Percentiles rank a stretch among this genome's conserved stretches.
Evolutionary conservation across 1,140 invertebrate species (phyloP).

Genomic region (Heliconius eleuchia): DNA sequence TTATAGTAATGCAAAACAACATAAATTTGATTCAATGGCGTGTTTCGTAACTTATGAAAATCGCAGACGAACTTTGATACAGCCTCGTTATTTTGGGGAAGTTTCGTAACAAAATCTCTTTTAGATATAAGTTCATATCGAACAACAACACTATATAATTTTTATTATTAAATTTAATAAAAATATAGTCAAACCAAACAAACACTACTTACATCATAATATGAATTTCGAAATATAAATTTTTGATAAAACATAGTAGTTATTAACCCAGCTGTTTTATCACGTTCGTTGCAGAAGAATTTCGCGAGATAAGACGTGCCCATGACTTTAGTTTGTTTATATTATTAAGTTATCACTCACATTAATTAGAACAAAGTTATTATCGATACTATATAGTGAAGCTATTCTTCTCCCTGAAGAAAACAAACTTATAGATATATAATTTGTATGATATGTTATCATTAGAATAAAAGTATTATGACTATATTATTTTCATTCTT

Average conservation of each 20-base stretch:
- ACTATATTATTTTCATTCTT: no score
- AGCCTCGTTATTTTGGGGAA: neutral
- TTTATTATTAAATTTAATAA: no score
- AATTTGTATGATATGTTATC: no score
- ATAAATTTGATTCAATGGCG: no score
- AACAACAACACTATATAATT: neutral
- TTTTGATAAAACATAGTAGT: slow-evolving; percentile 7
- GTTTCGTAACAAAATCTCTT: neutral
- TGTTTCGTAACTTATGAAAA: no score
- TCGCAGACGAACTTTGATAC: no score
- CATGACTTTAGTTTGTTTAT: slow-evolving; percentile 17
- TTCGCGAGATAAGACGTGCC: slow-evolving; percentile 14
- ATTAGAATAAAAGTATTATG: no score
- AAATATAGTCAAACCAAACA: no score
- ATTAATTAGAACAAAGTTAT: slow-evolving; percentile 3
- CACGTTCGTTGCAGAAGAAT: slow-evolving; percentile 19
- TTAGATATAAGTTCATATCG: neutral
- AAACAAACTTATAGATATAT: neutral
- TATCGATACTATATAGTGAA: neutral
- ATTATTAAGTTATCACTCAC: slow-evolving; percentile 6
- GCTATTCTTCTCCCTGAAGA: neutral
- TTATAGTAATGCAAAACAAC: no score
- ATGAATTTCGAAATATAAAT: no score
- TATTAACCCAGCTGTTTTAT: neutral
- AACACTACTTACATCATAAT: no score